Conservation (phyloP, 2,113 vertebrate species). For the Mormyrus iriodes region DNA sequence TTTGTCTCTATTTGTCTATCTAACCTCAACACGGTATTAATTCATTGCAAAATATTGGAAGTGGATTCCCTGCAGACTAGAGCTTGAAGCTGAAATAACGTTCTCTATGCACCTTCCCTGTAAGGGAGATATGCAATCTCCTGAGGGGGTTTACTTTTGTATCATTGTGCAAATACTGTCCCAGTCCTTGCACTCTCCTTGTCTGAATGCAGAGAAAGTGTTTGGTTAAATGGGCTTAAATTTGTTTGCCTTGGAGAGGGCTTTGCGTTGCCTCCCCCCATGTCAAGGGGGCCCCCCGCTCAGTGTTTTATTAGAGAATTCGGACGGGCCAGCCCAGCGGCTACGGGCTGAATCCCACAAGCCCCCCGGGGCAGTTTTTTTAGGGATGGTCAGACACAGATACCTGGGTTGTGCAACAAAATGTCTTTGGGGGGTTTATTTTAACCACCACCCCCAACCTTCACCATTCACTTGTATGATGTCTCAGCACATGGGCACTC, state of each 20-base stretch:
- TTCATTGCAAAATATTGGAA: constrained; percentile 35
- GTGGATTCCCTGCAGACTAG: constrained; percentile 22
- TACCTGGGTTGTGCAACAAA: not conserved
- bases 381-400: not conserved
- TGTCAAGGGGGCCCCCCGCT: constrained; percentile 36
- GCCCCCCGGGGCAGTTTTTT: not conserved
- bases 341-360: not conserved
- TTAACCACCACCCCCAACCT: not conserved
- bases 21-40: constrained; percentile 18
- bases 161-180: constrained; percentile 42
- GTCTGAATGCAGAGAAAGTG: constrained; percentile 46
- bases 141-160: constrained; percentile 47
- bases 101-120: constrained; percentile 37
- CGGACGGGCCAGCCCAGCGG: not conserved
- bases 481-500: not conserved
- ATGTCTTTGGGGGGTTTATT: not conserved
- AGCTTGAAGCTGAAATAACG: constrained; percentile 45
- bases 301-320: constrained; percentile 44
- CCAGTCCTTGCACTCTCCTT: constrained; percentile 33
- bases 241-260: constrained; percentile 62
- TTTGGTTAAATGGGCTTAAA: constrained; percentile 49
- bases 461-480: not conserved
- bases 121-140: constrained; percentile 49
- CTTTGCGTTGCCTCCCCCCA: constrained; percentile 27
- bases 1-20: constrained; percentile 8